These are phyloP conservation scores for Caenorhabditis brenneri DNA, from an alignment of 1,140 invertebrate species.

Conservation along the genomic window DNA sequence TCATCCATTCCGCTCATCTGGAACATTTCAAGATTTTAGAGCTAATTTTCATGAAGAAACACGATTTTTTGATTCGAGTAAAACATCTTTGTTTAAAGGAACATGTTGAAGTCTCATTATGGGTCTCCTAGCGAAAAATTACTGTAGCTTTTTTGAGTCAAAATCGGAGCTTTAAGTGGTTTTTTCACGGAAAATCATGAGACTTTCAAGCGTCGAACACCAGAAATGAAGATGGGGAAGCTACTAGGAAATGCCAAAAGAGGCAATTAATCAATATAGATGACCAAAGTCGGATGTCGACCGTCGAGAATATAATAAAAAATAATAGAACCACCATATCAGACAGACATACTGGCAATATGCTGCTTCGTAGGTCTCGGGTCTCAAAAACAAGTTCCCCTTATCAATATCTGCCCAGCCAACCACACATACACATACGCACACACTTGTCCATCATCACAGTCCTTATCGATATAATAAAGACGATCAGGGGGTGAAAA, in stretches of 20 bases:
- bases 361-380: not conserved
- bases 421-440: not conserved
- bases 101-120: too few relatives aligned
- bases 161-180: too few relatives aligned
- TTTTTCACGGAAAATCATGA: too few relatives aligned
- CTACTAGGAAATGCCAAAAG: too few relatives aligned
- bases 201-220: too few relatives aligned
- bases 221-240: too few relatives aligned
- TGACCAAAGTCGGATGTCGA: not conserved
- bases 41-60: too few relatives aligned
- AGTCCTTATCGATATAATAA: not conserved
- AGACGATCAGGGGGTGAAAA: not conserved
- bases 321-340: constrained; percentile 2
- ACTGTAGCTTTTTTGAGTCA: too few relatives aligned
- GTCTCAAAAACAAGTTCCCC: constrained; percentile 36
- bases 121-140: too few relatives aligned
- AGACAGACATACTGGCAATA: constrained; percentile 15
- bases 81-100: too few relatives aligned
- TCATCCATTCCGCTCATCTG: constrained; percentile 57
- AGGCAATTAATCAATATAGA: not conserved
- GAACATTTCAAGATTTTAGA: too few relatives aligned
- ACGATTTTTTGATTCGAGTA: not conserved
- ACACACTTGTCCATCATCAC: not conserved
- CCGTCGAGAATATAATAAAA: not conserved
- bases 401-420: constrained; percentile 23